Evolutionary conservation across 2,888 invertebrate species (phyloP), one percentile per base, ranked within the genome.

Genomic region (Ophonus ardosiacus): DNA sequence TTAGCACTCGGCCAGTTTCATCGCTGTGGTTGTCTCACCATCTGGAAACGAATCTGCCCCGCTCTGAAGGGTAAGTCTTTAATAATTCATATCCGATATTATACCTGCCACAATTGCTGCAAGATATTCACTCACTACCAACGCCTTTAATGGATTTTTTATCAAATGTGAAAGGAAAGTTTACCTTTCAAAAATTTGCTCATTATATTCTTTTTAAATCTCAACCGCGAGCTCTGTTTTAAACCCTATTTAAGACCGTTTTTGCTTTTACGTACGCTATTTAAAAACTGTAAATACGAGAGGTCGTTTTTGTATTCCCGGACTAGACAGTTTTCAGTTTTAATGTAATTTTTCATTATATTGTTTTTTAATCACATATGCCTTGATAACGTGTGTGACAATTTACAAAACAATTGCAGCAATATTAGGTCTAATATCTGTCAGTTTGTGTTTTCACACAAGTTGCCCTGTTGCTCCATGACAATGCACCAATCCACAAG

Each of bases 1-100:
- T 92, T 98, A 89, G 98, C 98, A 0, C 92, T 98, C 87, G 98
- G 98, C 8, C 98, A 98, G 92, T 98, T 96, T 92, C 98, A 98
- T 90, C 94, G 97, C 87, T 96, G 96, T 89, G 98, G 98, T 78
- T 98, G 98, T 88, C 94, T 98, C 86, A 97, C 97, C 71, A 95
- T 98, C 86, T 98, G 98, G 98, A 96, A 96, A 89, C 94, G 96
- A 88, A 97, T 98, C 88, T 98, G 98, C 91, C 98, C 98, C 0
- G 96, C 98, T 85, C 93, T 98, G 86, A 97, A 97, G 94, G 98
- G 98, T 96, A 91, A 92, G 91, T 74, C 31, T 15, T 74, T 40
- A n/a, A 43, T 74, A 40, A 74, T 74, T 74, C 71, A 74, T 74
- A 18, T 40, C 40, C n/a, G 68, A 68, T 65, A 24, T 65, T 24